A percentile compares a stretch with the other conserved stretches of the same genome.
phyloP scores from a whole-genome alignment of 2,888 invertebrate genomes.

The Catocala nupta region DNA sequence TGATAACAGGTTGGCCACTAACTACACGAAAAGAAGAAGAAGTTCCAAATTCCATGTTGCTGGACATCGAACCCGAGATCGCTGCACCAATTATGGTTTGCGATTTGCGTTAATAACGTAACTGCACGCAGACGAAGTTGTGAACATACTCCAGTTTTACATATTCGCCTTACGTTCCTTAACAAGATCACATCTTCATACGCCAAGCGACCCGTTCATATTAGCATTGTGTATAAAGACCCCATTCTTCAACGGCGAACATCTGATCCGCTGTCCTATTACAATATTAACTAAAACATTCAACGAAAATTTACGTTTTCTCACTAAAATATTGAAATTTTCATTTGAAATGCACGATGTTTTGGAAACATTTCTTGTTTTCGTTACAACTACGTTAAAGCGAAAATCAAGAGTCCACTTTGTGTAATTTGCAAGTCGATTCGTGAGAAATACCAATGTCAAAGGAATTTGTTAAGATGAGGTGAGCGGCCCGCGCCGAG shows the following conservation, averaged over 20 bases:
- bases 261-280: conserved; percentile 5
- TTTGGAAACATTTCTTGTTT: conserved; percentile 47
- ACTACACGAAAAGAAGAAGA: no score
- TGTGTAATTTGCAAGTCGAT: conserved; percentile 53
- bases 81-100: no score
- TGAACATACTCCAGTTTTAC: no score
- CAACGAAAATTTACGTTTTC: conserved; percentile 5
- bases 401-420: conserved; percentile 48
- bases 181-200: no score
- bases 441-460: conserved; percentile 44
- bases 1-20: no score
- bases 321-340: conserved; percentile 35
- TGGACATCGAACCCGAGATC: no score
- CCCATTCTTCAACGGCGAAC: not conserved
- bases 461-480: conserved; percentile 54
- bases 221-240: not conserved
- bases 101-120: no score
- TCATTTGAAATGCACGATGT: conserved; percentile 38
- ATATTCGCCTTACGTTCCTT: no score
- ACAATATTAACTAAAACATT: conserved; percentile 13
- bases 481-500: conserved; percentile 21
- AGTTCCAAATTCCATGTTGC: no score
- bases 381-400: conserved; percentile 38
- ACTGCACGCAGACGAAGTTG: no score
- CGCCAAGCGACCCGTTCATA: no score